phyloP scores from a whole-genome alignment of 2,113 vertebrate species.

The Crotalus helleri region DNA sequence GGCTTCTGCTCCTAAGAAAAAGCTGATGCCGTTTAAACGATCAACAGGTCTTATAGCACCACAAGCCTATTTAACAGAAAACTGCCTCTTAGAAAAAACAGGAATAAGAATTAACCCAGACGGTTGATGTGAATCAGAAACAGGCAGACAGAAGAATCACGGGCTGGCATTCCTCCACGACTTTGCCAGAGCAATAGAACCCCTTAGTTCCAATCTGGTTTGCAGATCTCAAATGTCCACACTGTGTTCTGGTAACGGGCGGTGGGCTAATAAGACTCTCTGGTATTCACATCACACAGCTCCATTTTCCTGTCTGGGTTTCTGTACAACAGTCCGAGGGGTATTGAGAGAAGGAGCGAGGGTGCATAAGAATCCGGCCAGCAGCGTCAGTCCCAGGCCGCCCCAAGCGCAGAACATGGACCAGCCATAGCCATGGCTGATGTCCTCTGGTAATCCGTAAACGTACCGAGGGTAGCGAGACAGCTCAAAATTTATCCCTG shows the following conservation, averaged over 20 bases:
- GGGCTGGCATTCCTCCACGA: slow-evolving; percentile 4
- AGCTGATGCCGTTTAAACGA: slow-evolving; percentile 48
- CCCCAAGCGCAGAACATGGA: slow-evolving; percentile 98
- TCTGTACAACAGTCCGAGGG: slow-evolving; percentile 80
- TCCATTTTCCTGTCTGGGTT: slow-evolving; percentile 90
- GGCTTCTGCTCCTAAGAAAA: slow-evolving; percentile 47
- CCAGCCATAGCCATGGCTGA: slow-evolving; percentile 95
- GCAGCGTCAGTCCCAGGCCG: slow-evolving; percentile 87
- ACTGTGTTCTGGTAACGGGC: slow-evolving; percentile 50
- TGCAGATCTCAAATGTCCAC: neutral
- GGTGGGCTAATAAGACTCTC: slow-evolving; percentile 49
- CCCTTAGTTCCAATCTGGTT: slow-evolving; percentile 22
- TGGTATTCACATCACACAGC: slow-evolving; percentile 78
- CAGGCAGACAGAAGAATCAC: slow-evolving; percentile 31
- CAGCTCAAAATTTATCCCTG: slow-evolving; percentile 93
- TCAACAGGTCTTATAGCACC: slow-evolving; percentile 63
- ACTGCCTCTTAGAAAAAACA: slow-evolving; percentile 53
- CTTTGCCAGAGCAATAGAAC: neutral
- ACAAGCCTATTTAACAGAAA: slow-evolving; percentile 60
- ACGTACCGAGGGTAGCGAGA: slow-evolving; percentile 89
- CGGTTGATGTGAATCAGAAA: slow-evolving; percentile 25
- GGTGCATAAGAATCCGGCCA: slow-evolving; percentile 92
- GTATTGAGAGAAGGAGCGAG: slow-evolving; percentile 87
- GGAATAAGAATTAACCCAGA: slow-evolving; percentile 58
- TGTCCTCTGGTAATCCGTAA: slow-evolving; percentile 90